Conservation (phyloP, 2,797 vertebrate species). For the Liparis tanakae region DNA sequence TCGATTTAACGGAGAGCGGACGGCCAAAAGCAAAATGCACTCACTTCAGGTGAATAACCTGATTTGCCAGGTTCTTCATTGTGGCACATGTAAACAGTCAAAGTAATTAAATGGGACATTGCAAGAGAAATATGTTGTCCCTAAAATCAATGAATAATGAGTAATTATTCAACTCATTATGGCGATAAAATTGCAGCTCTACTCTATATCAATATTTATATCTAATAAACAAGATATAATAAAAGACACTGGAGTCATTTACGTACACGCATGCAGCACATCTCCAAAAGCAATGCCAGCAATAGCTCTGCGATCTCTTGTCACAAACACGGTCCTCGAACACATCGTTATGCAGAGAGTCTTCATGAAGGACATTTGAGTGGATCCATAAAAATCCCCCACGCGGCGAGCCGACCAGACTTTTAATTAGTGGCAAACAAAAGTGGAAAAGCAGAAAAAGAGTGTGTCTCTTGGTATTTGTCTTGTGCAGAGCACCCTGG, state of each 20-base stretch:
- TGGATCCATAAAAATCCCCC: background rate
- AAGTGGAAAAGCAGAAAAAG: slow-evolving; percentile 20
- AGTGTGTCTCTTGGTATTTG: slow-evolving; percentile 22
- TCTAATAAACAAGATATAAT: background rate
- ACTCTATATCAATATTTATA: too few relatives aligned
- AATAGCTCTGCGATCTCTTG: background rate
- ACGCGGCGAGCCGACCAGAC: slow-evolving; percentile 3
- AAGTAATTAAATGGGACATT: background rate
- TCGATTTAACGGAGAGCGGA: background rate
- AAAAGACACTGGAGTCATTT: background rate
- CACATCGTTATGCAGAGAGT: background rate
- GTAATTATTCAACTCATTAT: background rate
- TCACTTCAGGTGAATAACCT: too few relatives aligned
- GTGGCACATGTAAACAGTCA: background rate
- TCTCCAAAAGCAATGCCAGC: background rate
- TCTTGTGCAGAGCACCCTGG: slow-evolving; percentile 34
- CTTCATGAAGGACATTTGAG: background rate
- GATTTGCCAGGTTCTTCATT: background rate
- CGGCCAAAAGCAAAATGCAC: too few relatives aligned
- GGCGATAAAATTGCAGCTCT: background rate
- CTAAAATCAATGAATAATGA: background rate
- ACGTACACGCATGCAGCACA: background rate
- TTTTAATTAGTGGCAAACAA: slow-evolving; percentile 22
- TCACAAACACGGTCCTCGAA: background rate
- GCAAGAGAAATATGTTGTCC: background rate